Evolutionary conservation across 2,113 vertebrate genomes (phyloP).

Genomic region (Elephas maximus): DNA sequence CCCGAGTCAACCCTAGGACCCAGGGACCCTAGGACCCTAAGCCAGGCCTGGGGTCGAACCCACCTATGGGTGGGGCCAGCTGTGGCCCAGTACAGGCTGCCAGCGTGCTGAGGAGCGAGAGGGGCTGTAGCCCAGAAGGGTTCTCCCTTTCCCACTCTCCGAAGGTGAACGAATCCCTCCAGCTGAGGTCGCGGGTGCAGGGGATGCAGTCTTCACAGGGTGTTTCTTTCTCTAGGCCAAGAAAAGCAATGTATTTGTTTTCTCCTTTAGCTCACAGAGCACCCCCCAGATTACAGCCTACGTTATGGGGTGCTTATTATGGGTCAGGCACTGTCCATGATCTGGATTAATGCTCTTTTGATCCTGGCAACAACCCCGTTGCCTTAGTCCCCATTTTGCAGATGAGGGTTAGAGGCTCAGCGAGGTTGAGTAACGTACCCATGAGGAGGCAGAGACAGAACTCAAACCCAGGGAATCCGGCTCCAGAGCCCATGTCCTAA

Average conservation of each 20-base stretch:
- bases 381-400: neutral
- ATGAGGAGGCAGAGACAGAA: neutral
- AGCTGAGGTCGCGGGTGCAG: slow-evolving; percentile 68
- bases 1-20: neutral
- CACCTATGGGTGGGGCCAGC: slow-evolving; percentile 69
- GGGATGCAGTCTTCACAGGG: slow-evolving; percentile 67
- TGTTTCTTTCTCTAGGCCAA: slow-evolving; percentile 45
- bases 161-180: slow-evolving; percentile 61
- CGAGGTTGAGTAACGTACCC: neutral
- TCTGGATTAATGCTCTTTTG: neutral
- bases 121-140: slow-evolving; percentile 73
- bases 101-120: slow-evolving; percentile 80
- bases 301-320: neutral
- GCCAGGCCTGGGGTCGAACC: neutral
- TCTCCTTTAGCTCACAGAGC: neutral
- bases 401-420: neutral
- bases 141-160: slow-evolving; percentile 84
- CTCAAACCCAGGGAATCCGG: neutral
- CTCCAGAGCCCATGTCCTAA: neutral
- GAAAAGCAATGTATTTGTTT: slow-evolving; percentile 36
- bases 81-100: slow-evolving; percentile 71
- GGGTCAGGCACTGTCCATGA: neutral
- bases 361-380: neutral
- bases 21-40: neutral
- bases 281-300: neutral